Evolutionary conservation across 1,140 invertebrate genomes (phyloP).

Genomic region (Brachionus angularis): DNA sequence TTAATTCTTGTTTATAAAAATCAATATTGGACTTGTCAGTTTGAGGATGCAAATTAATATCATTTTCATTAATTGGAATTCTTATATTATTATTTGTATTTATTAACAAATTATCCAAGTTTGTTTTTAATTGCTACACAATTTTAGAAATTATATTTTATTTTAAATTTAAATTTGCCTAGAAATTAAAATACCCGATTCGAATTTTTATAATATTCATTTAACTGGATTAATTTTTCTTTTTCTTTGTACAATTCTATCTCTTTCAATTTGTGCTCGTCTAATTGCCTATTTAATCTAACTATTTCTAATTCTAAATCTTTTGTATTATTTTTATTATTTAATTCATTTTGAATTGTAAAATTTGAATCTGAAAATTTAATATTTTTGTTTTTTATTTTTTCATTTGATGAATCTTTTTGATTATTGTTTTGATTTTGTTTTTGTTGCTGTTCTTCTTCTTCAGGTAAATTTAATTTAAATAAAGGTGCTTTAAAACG

Average conservation of each 20-base stretch:
- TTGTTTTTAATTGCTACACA: no score
- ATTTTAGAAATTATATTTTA: no score
- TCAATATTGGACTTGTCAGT: neutral
- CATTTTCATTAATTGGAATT: no score
- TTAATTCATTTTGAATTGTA: neutral
- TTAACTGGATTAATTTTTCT: slow-evolving; percentile 3
- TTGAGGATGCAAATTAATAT: neutral
- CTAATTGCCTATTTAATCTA: neutral
- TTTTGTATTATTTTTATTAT: no score
- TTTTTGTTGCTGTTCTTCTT: neutral
- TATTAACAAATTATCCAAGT: no score
- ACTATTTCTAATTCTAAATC: neutral
- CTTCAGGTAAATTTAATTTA: neutral
- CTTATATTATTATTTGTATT: no score
- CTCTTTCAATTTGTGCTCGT: slow-evolving; percentile 3
- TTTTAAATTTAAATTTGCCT: no score
- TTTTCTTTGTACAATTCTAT: neutral
- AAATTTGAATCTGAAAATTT: neutral
- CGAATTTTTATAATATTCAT: slow-evolving; percentile 3
- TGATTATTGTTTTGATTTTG: neutral
- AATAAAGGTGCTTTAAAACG: neutral
- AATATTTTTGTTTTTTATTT: no score
- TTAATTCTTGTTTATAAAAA: slow-evolving; percentile 36
- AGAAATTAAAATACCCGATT: no score
- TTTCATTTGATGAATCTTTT: no score